Evolutionary conservation across 2,113 vertebrate genomes (phyloP).

Genomic region (Dicaeum eximium): DNA sequence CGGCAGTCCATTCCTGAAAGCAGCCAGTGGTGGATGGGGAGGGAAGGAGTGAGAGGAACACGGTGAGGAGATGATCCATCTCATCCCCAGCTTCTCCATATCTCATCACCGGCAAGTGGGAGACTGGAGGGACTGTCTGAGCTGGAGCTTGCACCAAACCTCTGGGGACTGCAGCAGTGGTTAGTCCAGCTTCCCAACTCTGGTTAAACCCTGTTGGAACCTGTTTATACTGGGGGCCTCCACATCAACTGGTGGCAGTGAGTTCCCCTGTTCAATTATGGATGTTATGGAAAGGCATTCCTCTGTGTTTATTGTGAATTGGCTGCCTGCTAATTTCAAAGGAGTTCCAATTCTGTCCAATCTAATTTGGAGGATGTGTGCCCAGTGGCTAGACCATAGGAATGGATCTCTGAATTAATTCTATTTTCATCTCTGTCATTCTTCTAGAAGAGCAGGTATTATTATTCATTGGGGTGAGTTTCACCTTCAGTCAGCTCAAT

Average conservation of each 20-base stretch:
- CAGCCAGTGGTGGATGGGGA: neutral
- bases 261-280: neutral
- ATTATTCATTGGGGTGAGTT: conserved; percentile 17
- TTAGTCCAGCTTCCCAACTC: neutral
- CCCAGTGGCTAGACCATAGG: conserved; percentile 4
- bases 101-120: neutral
- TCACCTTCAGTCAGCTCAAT: conserved; percentile 36
- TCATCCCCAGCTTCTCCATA: neutral
- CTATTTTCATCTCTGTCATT: conserved; percentile 43
- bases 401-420: conserved; percentile 26
- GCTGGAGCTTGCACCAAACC: neutral
- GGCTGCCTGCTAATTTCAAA: neutral
- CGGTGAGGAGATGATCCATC: neutral
- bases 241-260: neutral
- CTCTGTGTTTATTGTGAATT: neutral
- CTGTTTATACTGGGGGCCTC: neutral
- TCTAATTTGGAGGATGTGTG: conserved; percentile 24
- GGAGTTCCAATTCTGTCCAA: conserved; percentile 30
- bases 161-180: neutral
- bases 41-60: neutral
- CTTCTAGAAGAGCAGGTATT: conserved; percentile 21
- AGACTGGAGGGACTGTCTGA: neutral
- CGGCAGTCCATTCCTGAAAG: fast-evolving
- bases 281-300: neutral
- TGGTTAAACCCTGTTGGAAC: neutral